A percentile compares a stretch with the other conserved stretches of the same genome.
Evolutionary conservation across 2,113 vertebrate species (phyloP).

Genomic region (Fukomys damarensis): DNA sequence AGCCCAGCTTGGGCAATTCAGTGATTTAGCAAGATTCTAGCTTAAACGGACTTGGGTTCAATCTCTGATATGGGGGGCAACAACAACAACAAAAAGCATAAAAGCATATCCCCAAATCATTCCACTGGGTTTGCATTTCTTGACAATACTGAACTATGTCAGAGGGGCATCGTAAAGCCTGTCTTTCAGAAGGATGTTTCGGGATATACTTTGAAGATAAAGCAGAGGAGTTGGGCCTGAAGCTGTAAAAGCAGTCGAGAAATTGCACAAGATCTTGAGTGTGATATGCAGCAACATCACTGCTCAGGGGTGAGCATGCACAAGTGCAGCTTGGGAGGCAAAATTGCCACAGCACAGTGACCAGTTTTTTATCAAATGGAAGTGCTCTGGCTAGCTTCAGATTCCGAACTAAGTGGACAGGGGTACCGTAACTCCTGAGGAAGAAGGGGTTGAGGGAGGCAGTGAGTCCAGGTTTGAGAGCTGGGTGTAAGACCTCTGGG

Average conservation of each 20-base stretch:
- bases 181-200: background rate
- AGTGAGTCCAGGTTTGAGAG: background rate
- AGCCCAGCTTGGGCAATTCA: background rate
- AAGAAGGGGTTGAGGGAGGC: background rate
- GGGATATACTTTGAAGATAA: background rate
- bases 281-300: rapidly evolving
- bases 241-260: background rate
- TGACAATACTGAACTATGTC: background rate
- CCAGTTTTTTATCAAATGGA: background rate
- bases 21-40: background rate
- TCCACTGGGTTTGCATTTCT: background rate
- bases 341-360: background rate
- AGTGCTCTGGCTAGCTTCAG: background rate
- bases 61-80: background rate
- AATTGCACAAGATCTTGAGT: background rate
- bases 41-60: background rate
- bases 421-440: rapidly evolving
- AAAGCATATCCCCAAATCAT: background rate
- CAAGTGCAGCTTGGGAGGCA: background rate
- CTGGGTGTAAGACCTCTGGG: background rate
- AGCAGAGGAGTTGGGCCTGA: background rate
- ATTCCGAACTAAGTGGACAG: background rate
- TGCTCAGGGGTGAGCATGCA: rapidly evolving
- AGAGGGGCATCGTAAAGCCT: background rate
- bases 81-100: background rate